Evolutionary conservation across 2,113 vertebrate species (phyloP), one percentile per base, ranked within the genome.

Genomic region (Syngnathus floridae): DNA sequence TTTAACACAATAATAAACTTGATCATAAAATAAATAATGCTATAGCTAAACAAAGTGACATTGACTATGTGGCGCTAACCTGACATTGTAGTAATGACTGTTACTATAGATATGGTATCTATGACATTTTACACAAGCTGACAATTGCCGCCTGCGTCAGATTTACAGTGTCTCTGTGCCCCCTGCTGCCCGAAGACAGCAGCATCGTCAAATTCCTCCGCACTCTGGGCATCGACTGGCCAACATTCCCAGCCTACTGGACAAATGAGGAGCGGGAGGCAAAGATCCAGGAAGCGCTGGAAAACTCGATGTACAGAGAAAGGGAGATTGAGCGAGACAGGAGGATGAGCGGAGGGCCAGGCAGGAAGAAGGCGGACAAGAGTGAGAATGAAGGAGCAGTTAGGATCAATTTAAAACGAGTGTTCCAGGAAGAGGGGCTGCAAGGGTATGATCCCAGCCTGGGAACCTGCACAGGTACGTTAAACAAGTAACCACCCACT

Each of bases 361-460:
- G 71, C 64, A 78, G 71, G 62, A 85, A 72, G 57, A 78, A 80
- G 63, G 66, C 2, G 7, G 82, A 81, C 22, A 81, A 79, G 16
- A 84, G 46, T 7, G 84, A 87, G 64, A 73, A 76, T 0, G 81
- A 84, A 13, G 82, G 73, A 31, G 77, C 61, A 4, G 69, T 91
- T 36, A 82, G 82, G 52, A 73, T 92, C 61, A 91, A 90, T 73
- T 68, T 98, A 73, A 94, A 90, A 72, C 85, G 80, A 51, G 92
- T 92, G 1, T 69, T 92, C 52, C 83, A 91, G 75, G 85, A 94
- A 69, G 91, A 85, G 67, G 81, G 73, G 13, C 38, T 93, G 64
- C 85, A 83, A 67, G 95, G 94, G 77, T 97, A 95, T 0, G 95
- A 98, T 81, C 91, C 93, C 64, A 95, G 90, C 41, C 84, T 96